A percentile compares a stretch with the other conserved stretches of the same genome.
Evolutionary conservation across 2,113 vertebrate genomes (phyloP).

Genomic region (Gadus chalcogrammus): DNA sequence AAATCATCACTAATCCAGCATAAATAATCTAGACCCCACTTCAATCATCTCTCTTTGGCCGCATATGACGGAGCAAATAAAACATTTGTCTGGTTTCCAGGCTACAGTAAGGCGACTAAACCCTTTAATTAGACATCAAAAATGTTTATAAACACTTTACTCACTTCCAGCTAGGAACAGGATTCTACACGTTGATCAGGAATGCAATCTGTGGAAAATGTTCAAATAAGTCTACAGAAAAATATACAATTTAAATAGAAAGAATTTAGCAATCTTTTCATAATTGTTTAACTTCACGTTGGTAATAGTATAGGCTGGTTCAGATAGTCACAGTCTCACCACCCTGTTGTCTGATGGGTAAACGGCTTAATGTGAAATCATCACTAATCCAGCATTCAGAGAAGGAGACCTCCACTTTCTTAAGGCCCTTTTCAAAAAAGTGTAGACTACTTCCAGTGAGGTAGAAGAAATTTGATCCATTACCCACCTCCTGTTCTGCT

Average conservation of each 20-base stretch:
- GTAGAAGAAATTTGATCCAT: too few relatives aligned
- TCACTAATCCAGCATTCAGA: neutral
- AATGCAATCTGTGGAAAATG: neutral
- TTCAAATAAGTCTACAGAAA: too few relatives aligned
- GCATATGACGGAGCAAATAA: too few relatives aligned
- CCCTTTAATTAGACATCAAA: neutral
- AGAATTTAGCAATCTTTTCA: too few relatives aligned
- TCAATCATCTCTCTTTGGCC: too few relatives aligned
- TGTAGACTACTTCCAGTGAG: neutral
- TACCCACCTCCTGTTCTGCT: too few relatives aligned
- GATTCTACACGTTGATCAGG: neutral
- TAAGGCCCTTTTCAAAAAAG: too few relatives aligned
- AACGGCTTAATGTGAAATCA: conserved; percentile 40
- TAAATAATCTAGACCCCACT: too few relatives aligned
- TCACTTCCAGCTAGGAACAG: neutral
- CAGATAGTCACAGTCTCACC: conserved; percentile 24
- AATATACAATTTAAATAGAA: too few relatives aligned
- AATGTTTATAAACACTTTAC: neutral
- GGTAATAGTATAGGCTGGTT: neutral
- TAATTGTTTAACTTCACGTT: too few relatives aligned
- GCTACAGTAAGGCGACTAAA: neutral
- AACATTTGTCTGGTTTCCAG: neutral
- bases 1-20: conserved; percentile 17
- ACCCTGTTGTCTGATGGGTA: conserved; percentile 44
- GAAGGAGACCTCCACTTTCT: neutral